These are phyloP conservation scores for Meloidogyne exigua DNA, from an alignment of 1,140 invertebrate species.

Conservation along the genomic window DNA sequence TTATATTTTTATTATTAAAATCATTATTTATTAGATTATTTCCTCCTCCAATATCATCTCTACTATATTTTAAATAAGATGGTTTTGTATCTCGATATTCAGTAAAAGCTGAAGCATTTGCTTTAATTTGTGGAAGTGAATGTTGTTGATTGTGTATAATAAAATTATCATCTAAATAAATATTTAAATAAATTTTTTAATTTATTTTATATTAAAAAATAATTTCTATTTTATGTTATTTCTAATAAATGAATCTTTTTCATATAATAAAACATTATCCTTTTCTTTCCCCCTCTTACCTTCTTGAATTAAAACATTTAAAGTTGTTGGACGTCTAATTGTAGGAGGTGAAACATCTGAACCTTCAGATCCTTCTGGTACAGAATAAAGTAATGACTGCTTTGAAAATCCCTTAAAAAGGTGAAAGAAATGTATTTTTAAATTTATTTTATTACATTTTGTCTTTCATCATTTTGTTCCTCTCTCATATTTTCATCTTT, in stretches of 20 bases:
- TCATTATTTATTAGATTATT: background rate
- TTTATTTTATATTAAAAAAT: too few species aligned
- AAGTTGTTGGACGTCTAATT: slow-evolving; percentile 10
- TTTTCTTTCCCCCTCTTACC: background rate
- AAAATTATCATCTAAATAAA: slow-evolving; percentile 4
- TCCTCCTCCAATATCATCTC: slow-evolving; percentile 36
- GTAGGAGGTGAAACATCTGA: slow-evolving; percentile 15
- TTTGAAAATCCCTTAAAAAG: slow-evolving; percentile 2
- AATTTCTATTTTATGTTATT: too few species aligned
- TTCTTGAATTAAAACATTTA: background rate
- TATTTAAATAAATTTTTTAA: too few species aligned
- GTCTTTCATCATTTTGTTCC: background rate
- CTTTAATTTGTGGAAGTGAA: background rate
- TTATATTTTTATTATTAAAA: background rate
- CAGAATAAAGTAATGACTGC: slow-evolving; percentile 12
- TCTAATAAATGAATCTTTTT: too few species aligned
- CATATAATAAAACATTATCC: background rate
- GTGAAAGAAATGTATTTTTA: background rate
- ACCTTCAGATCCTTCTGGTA: slow-evolving; percentile 30
- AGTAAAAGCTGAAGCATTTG: slow-evolving; percentile 44
- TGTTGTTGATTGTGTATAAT: slow-evolving; percentile 22
- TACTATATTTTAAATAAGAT: slow-evolving; percentile 51
- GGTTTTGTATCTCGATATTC: slow-evolving; percentile 59
- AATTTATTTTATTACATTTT: background rate
- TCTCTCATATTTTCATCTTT: slow-evolving; percentile 34